Percentiles rank a stretch among this genome's conserved stretches.
Evolutionary conservation across 2,113 vertebrate species (phyloP).

Genomic region (Sus scrofa): T2T-Sscrofa CM000814.6:73767001-73767500

Average conservation of each 20-base stretch:
- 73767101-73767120: not conserved
- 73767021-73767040: not conserved
- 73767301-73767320: not conserved
- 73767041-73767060: not conserved
- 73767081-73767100: not conserved
- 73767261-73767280: not conserved
- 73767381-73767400: not conserved
- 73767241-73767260: not conserved
- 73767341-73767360: not conserved
- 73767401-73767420: too few relatives aligned
- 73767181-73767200: not conserved
- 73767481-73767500: not conserved
- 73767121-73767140: not conserved
- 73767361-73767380: not conserved
- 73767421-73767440: not conserved
- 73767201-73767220: not conserved
- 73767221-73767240: not conserved
- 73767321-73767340: not conserved
- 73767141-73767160: not conserved
- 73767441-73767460: not conserved
- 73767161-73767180: not conserved
- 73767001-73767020: not conserved
- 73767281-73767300: not conserved
- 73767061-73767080: not conserved
- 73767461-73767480: not conserved